Evolutionary conservation across 1,140 invertebrate species (phyloP), one percentile per base, ranked within the genome.

Genomic region (Helicoverpa zea): DNA sequence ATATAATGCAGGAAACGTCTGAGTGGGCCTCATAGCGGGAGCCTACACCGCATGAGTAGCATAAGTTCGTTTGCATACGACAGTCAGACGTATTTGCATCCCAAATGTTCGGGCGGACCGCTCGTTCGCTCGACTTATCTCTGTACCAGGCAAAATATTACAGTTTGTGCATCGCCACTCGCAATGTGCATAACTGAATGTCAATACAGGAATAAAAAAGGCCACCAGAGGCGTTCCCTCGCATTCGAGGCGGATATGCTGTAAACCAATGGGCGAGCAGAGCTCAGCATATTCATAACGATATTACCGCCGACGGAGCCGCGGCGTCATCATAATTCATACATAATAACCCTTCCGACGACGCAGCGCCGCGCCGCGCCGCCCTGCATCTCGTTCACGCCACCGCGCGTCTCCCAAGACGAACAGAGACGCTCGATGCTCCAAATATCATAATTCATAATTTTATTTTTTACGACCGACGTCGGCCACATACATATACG

Each of bases 1-100:
- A 93, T 94, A 94, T 94, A 94, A 94, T 93, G 92, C 92, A 95
- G 93, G 94, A 94, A 94, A 92, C 92, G 91, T 94, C 92, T 95
- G 92, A 94, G 91, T 91, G 92, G 92, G 85, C 89, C 92, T 95
- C 92, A 93, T 94, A 94, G 90, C 92, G 90, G 89, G 86, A 83
- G 89, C 86, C 90, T 91, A 89, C 90, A 90, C 92, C 88, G 90
- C 93, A 92, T 92, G 89, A 92, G 90, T 91, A 91, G 90, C 92
- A 91, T 92, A 94, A 93, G 90, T 95, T 95, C 92, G 93, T 95
- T 95, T 94, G 91, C 92, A 94, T 95, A 91, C 93, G 93, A 91
- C 91, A 87, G 91, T 89, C 90, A 88, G 84, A 83, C 87, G 87
- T 92, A 95, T 95, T 95, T 94, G 94, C 94, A 95, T 94, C 90